Evolutionary conservation across 2,797 vertebrate species (phyloP), one percentile per base, ranked within the genome.

Genomic region (Argya squamiceps): DNA sequence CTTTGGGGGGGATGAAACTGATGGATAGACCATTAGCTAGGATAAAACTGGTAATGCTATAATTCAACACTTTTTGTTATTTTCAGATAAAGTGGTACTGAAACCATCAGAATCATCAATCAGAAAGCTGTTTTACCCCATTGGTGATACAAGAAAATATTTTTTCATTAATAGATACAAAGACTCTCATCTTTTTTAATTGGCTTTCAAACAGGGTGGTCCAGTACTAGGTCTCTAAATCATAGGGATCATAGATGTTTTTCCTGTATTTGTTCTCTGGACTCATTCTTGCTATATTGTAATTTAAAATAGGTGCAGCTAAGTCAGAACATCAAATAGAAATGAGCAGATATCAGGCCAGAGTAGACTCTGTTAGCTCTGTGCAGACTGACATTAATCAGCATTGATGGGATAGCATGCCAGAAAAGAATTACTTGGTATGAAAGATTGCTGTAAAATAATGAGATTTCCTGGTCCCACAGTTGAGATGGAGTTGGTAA

Each of bases 371-470:
- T 62, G 24, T 71, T 93, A 74, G 27, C 49, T 94, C 82, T 73
- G 59, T 59, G 59, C 12, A 7, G 84, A 46, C 64, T 80, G 90
- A 73, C 79, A 69, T 96, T 90, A 90, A 90, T 91, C 92, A 94
- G 71, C 88, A 50, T 11, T 88, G 88, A 88, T 93, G 65, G 82
- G 65, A 37, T 75, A 69, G 69, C 39, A 95, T 90, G 82, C 79
- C 79, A 93, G 82, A 68, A 36, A 53, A 56, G 34, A 93, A 86
- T 78, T 88, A 65, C 65, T 94, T 43, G 41, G 9, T 86, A 73
- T 92, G 92, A 93, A 92, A 90, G 65, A 92, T 94, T 84, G 62
- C 79, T 84, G 85, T 71, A 86, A 91, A 88, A 89, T 83, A 85
- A 81, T 92, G 88, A 89, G 52, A 56, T 91, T 83, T 95, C 75